Base-by-base conservation (phyloP, 2,888 invertebrate genomes). In the Morpho deidamia region DNA sequence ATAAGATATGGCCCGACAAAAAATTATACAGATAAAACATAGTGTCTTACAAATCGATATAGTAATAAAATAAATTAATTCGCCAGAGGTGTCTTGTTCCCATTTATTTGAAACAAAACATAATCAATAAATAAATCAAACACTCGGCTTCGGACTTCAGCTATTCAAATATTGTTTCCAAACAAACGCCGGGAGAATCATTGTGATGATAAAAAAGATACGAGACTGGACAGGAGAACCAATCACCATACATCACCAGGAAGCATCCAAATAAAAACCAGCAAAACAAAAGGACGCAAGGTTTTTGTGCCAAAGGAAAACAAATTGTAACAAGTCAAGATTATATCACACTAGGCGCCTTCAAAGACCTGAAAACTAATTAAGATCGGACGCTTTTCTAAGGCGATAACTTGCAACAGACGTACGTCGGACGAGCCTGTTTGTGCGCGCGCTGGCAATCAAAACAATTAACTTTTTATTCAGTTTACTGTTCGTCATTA, bases 281-380 rank as follows among this genome's bases (percentile, higher is more conserved):
- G 70, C 77, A 72, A 81, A 85, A 86, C 80, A 85, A 85, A 84
- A 83, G 79, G 78, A 55, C 75, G 74, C 76, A 66, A 71, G 71
- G 72, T 81, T 77, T 79, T 81, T 75, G 78, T 83, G 83, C 80
- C 78, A 80, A 83, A 79, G 83, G 78, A 81, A 85, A 88, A 89
- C 89, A 87, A 88, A 89, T 88, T 85, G 85, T 86, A 83, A 78
- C 81, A 86, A 84, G 81, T 82, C 78, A 76, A 79, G 88, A 89
- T 89, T 70, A 74, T 88, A 89, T 89, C 89, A 72, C 68, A 63
- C 81, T 81, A 88, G 87, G 82, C 85, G 84, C 83, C 85, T 83
- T 85, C 77, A 81, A 83, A 86, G 81, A 86, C 79, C 84, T 86
- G 85, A 88, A 86, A 89, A 87, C 85, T 89, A 89, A 89, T 89